A percentile compares a stretch with the other conserved stretches of the same genome.
These are phyloP conservation scores for Cyrtorhinus lividipennis DNA, from an alignment of 1,140 invertebrate genomes.

Conservation along the genomic window DNA sequence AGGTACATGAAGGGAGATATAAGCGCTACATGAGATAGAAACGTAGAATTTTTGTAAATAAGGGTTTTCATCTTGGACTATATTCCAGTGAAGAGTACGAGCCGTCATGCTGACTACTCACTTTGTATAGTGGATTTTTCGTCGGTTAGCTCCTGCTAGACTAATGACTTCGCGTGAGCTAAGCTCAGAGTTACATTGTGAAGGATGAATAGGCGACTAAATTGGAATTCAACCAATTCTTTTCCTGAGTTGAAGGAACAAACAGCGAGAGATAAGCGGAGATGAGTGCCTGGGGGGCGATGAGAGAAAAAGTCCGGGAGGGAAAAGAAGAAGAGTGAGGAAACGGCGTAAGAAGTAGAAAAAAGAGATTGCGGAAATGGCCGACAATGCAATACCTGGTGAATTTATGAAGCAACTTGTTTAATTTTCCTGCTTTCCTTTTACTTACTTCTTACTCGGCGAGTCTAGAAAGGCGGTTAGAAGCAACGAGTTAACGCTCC, in stretches of 20 bases:
- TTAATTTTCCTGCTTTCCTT: background rate
- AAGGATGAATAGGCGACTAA: background rate
- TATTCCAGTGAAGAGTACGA: too few relatives aligned
- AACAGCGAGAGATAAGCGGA: background rate
- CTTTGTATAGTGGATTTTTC: too few relatives aligned
- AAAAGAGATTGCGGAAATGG: background rate
- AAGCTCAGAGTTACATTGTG: too few relatives aligned
- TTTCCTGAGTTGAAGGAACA: background rate
- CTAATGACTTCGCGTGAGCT: too few relatives aligned
- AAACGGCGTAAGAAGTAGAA: background rate
- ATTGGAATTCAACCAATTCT: conserved; percentile 6
- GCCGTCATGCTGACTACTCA: too few relatives aligned
- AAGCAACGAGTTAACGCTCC: background rate
- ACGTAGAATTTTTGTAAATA: too few relatives aligned
- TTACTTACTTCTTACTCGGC: background rate
- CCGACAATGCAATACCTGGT: background rate
- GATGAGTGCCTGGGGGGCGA: background rate
- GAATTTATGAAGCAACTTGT: conserved; percentile 8
- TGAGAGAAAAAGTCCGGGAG: background rate
- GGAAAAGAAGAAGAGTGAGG: background rate
- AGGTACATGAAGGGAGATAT: too few relatives aligned
- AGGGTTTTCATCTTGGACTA: too few relatives aligned
- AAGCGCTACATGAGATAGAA: too few relatives aligned
- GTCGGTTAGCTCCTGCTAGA: too few relatives aligned
- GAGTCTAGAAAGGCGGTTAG: background rate